Evolutionary conservation across 2,888 invertebrate genomes (phyloP).

Genomic region (Halocaridina rubra): DNA sequence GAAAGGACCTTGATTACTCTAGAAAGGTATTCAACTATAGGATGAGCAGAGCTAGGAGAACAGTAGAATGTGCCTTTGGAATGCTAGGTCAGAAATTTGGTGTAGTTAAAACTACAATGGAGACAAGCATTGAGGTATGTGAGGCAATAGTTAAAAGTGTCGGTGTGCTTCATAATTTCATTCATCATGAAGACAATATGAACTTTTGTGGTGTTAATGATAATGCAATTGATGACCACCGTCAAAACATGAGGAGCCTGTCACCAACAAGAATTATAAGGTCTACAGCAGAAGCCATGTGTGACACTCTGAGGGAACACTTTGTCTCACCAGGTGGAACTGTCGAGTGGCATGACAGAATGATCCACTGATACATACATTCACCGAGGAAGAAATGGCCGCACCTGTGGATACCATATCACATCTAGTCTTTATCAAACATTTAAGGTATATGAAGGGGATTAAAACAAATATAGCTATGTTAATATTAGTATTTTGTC

Average conservation of each 20-base stretch:
- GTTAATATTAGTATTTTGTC: not conserved
- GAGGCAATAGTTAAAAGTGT: conserved; percentile 51
- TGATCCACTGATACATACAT: conserved; percentile 32
- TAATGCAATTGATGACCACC: conserved; percentile 26
- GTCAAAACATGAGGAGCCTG: conserved; percentile 28
- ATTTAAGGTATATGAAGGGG: not conserved
- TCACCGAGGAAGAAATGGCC: conserved; percentile 1
- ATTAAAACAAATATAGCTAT: conserved; percentile 21
- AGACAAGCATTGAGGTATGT: conserved; percentile 44
- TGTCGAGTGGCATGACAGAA: conserved; percentile 55
- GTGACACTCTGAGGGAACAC: conserved; percentile 38
- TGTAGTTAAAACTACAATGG: conserved; percentile 39
- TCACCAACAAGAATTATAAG: conserved; percentile 43
- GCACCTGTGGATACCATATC: conserved; percentile 2
- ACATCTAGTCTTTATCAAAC: conserved; percentile 6
- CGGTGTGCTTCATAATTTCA: conserved; percentile 48
- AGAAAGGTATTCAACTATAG: conserved; percentile 52
- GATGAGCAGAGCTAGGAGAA: conserved; percentile 49
- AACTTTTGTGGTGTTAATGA: conserved; percentile 30
- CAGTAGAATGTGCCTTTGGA: conserved; percentile 42
- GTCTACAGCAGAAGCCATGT: conserved; percentile 38
- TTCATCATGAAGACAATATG: conserved; percentile 31
- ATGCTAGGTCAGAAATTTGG: conserved; percentile 49
- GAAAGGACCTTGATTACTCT: conserved; percentile 53
- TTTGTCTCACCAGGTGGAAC: conserved; percentile 51